Base-by-base conservation (phyloP, 1,140 invertebrate species). In the Papilio xuthus region DNA sequence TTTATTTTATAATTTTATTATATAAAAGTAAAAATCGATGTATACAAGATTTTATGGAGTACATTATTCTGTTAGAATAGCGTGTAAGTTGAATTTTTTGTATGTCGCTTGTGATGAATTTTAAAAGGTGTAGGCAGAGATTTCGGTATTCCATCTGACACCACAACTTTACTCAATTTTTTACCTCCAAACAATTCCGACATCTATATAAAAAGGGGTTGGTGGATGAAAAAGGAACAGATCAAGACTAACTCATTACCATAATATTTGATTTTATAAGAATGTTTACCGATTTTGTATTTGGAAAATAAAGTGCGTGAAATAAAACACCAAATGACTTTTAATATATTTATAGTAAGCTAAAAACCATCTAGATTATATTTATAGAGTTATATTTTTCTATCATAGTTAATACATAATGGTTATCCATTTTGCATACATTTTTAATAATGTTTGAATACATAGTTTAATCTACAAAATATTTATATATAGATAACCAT, bases 271-370 rank as follows among this genome's bases (percentile, higher is more conserved):
- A 28, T 60, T 10, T 60, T 23, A 23, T 20, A 28, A 0, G 23
- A 63, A 26, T 13, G 26, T 60, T 23, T 60, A 26, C 20, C 1
- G 50, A 67, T 32, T n/a, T 67, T 67, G 9, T 32, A 26, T 26
- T 15, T 32, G 26, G 26, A 13, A 32, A 67, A 67, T 67, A 67
- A 67, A 67, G 13, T 32, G 0, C 13, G 8, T 9, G 0, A 28
- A 67, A 67, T 67, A 18, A 67, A 67, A 67, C 60, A 4, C 32
- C 6, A n/a, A 67, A 32, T 32, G 60, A 67, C 26, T 67, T 67
- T 67, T 67, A 28, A 6, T 67, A 28, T 28, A 6, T 63, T 32
- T 67, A 28, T 67, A 28, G 28, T 67, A 67, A 28, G 23, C 23
- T 67, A 67, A 28, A 67, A 67, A 67, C 13, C 26, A 32, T 67